Base-by-base conservation (phyloP, 1,140 invertebrate genomes). In the Brachionus paranguensis region DNA sequence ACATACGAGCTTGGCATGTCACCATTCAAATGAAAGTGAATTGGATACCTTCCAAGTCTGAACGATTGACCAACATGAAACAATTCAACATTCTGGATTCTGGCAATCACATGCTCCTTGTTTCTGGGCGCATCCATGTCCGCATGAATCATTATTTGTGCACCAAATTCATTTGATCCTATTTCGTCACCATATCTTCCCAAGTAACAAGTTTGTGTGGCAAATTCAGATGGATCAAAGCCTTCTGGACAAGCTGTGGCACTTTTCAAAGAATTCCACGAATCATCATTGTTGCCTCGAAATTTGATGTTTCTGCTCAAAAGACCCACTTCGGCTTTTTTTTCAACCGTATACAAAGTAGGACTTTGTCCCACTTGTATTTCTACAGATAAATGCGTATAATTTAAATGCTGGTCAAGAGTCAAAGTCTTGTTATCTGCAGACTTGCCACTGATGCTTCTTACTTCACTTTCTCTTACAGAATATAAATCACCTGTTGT, bases 21-120 rank as follows among this genome's bases (percentile, higher is more conserved):
- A 7, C 89, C 88, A 83, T 88, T 88, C 27, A 88, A 78, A 85
- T 88, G 88, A 76, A 89, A 88, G 78, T 89, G 88, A 37, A 89
- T 86, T 0, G 89, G 88, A 85, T 89, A 89, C 24, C 89, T 83
- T 7, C 88, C 89, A 2, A 89, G 85, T 37, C 88, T 84, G 85
- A 89, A 89, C 6, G 88, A 87, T 81, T 89, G 88, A 5, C 89
- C 89, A 24, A 85, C 86, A 84, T 87, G 85, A 14, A 81, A 86
- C 43, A 84, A 33, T 55, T 84, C 83, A 10, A 76, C 45, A 84
- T 84, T 84, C 43, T 50, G 45, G 20, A 84, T 74, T 74, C 72
- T 65, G 50, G 64, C 24, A 41, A 74, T 37, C 3, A 60, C 84
- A 27, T 7, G 14, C 50, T 65, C 17, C 20, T 11, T 50, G 27